phyloP scores from a whole-genome alignment of 2,797 vertebrate species.

The Phoebastria nigripes region DNA sequence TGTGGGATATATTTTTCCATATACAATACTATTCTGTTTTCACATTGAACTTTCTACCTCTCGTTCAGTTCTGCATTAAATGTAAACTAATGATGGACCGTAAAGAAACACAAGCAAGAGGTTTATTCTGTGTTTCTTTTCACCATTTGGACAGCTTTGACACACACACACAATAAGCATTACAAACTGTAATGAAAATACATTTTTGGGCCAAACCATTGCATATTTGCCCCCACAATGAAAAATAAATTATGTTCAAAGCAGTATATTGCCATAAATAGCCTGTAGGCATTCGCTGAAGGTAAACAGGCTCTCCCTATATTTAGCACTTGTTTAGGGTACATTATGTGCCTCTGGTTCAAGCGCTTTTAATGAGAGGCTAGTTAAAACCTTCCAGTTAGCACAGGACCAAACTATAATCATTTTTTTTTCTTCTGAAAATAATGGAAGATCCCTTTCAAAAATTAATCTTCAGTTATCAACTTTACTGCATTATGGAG shows the following conservation, averaged over 20 bases:
- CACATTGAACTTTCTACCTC: slow-evolving; percentile 57
- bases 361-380: slow-evolving; percentile 66
- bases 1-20: slow-evolving; percentile 35
- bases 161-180: slow-evolving; percentile 66
- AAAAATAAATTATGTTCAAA: slow-evolving; percentile 78
- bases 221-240: slow-evolving; percentile 78
- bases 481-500: slow-evolving; percentile 91
- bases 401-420: slow-evolving; percentile 72
- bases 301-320: slow-evolving; percentile 68
- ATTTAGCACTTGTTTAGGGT: slow-evolving; percentile 59
- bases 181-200: slow-evolving; percentile 75
- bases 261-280: slow-evolving; percentile 76
- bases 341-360: slow-evolving; percentile 41
- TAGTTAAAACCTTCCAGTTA: slow-evolving; percentile 73
- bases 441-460: slow-evolving; percentile 79
- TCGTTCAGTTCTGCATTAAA: slow-evolving; percentile 67
- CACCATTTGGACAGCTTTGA: slow-evolving; percentile 65
- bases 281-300: slow-evolving; percentile 62
- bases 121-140: slow-evolving; percentile 66
- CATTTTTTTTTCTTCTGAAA: slow-evolving; percentile 64
- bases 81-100: slow-evolving; percentile 71
- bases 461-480: slow-evolving; percentile 77
- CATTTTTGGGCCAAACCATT: slow-evolving; percentile 74
- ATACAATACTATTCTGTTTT: slow-evolving; percentile 48
- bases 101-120: slow-evolving; percentile 67